These are phyloP conservation scores for Dasysyrphus tricinctus DNA, from an alignment of 2,888 invertebrate genomes.

Conservation along the genomic window DNA sequence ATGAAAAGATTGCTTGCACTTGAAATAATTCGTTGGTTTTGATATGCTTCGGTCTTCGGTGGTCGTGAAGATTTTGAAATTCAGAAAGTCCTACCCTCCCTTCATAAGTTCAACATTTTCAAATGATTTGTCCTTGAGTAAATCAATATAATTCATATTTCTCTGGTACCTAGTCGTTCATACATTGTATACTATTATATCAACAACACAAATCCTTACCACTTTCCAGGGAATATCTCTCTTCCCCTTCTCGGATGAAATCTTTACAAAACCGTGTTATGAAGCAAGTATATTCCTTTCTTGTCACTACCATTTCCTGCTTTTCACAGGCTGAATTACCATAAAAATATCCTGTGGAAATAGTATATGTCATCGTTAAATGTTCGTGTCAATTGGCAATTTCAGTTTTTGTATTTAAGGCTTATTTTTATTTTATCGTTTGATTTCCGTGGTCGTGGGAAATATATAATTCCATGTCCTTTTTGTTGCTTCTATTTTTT, in stretches of 20 bases:
- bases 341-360: background rate
- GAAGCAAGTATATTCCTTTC: background rate
- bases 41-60: no score
- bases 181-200: no score
- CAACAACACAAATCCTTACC: background rate
- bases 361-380: background rate
- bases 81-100: no score
- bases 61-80: no score
- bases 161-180: background rate
- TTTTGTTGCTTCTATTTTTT: background rate
- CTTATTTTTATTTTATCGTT: constrained; percentile 17
- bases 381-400: constrained; percentile 22
- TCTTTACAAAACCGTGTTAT: background rate
- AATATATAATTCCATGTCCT: background rate
- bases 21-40: no score
- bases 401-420: constrained; percentile 10
- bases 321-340: background rate
- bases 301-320: background rate
- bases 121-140: background rate
- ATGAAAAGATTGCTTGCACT: no score
- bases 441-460: constrained; percentile 6
- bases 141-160: background rate
- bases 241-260: background rate
- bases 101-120: background rate
- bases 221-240: background rate